A percentile compares a stretch with the other conserved stretches of the same genome.
Evolutionary conservation across 2,797 vertebrate genomes (phyloP).

Genomic region (Sciurus carolinensis): DNA sequence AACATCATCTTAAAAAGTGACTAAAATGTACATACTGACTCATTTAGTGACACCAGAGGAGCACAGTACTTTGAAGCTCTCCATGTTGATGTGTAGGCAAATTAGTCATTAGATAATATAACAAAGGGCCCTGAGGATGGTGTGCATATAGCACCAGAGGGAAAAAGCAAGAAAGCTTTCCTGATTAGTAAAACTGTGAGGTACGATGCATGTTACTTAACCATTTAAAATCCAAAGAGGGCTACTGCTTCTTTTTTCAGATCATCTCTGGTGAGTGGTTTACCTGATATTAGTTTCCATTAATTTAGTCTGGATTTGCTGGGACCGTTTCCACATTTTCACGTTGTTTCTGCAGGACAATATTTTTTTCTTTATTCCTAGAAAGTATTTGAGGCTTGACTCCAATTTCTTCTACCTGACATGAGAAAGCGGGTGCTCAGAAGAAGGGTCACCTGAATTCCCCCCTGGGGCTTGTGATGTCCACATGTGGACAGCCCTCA

Average conservation of each 20-base stretch:
- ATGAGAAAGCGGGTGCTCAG: not conserved
- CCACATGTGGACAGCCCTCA: not conserved
- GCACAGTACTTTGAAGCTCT: rapidly evolving
- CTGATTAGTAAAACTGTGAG: not conserved
- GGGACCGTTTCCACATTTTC: not conserved
- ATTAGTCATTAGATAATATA: not conserved
- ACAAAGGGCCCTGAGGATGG: too few relatives aligned
- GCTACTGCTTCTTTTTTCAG: not conserved
- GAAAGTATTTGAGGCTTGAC: not conserved
- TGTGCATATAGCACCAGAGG: not conserved
- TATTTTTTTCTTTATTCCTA: conserved; percentile 18
- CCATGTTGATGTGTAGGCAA: not conserved
- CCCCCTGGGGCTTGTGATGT: not conserved
- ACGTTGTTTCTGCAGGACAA: not conserved
- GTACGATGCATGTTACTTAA: not conserved
- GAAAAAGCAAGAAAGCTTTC: not conserved
- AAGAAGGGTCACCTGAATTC: not conserved
- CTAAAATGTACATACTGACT: rapidly evolving
- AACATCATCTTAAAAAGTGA: not conserved
- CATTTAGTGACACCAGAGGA: not conserved
- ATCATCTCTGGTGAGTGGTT: not conserved
- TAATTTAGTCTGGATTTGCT: not conserved
- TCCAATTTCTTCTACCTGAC: not conserved
- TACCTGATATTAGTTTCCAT: not conserved
- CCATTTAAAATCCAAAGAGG: not conserved